Base-by-base conservation (phyloP, 1,140 invertebrate species). In the Lanistes nyassanus region DNA sequence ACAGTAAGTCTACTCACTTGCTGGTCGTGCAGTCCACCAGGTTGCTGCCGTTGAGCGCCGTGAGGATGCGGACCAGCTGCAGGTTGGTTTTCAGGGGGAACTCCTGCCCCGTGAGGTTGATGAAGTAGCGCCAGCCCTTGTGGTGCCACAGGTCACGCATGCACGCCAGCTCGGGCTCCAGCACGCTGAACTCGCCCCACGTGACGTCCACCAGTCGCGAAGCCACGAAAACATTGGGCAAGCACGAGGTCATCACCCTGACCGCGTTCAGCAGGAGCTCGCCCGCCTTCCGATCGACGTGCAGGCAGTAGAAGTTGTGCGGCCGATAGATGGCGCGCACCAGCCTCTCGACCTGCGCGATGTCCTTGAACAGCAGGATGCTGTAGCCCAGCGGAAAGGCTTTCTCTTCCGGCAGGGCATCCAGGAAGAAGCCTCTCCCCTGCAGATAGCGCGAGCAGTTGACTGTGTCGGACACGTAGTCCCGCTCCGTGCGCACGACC, bases 301-400 rank as follows among this genome's bases (percentile, higher is more conserved):
- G 84, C 13, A 87, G 70, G 74, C 85, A 87, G 75, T 85, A 87
- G 26, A 76, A 73, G 75, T 87, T 86, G 60, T 87, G 84, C 0
- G 84, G 84, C 23, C 79, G 77, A 72, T 86, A 87, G 39, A 86
- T 81, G 13, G 80, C 79, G 16, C 79, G 51, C 4, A 87, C 70
- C 3, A 87, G 64, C 34, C 84, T 67, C 71, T 88, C 87, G 4
- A 81, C 76, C 67, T 86, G 87, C 60, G 84, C 83, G 9, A 82
- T 78, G 34, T 85, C 81, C 76, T 81, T 80, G 78, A 83, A 87
- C 68, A 87, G 75, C n/a, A 87, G 36, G 26, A 88, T 83, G 56
- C 82, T 84, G 69, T 75, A 85, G 2, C 83, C 83, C 19, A 85
- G 75, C 0, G 83, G 82, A 72, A 83, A 84, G 31, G 79, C 72